Conservation (phyloP, 2,797 vertebrate species). For the Dipus sagitta region DNA sequence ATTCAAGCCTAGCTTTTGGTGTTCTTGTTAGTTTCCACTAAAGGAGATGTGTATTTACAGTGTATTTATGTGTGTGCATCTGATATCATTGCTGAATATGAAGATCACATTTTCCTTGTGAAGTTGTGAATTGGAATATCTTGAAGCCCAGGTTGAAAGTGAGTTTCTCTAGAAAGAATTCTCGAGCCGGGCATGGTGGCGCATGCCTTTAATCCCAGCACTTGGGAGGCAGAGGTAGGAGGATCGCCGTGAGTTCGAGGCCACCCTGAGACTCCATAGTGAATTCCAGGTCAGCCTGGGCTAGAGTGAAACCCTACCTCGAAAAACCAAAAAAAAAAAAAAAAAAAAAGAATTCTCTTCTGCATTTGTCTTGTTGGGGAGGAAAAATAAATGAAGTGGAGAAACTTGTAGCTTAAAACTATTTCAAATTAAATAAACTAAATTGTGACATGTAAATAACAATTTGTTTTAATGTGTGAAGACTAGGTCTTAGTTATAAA, state of each 20-base stretch:
- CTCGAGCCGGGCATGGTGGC: too few relatives aligned
- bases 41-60: not conserved
- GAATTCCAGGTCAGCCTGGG: too few relatives aligned
- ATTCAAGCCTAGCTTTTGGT: not conserved
- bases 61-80: not conserved
- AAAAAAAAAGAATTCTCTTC: not conserved
- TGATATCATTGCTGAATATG: not conserved
- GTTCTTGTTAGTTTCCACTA: not conserved
- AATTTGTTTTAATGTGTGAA: not conserved
- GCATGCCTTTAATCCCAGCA: too few relatives aligned
- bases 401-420: not conserved
- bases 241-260: too few relatives aligned
- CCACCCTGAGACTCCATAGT: too few relatives aligned
- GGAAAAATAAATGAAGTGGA: not conserved
- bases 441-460: not conserved
- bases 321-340: too few relatives aligned
- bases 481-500: not conserved
- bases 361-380: not conserved
- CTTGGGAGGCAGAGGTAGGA: too few relatives aligned
- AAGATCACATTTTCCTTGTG: not conserved
- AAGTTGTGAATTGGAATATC: not conserved
- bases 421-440: not conserved
- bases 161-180: not conserved
- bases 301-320: too few relatives aligned
- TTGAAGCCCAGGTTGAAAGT: not conserved